Evolutionary conservation across 2,113 vertebrate genomes (phyloP).

Genomic region (Herpetotheres cachinnans): DNA sequence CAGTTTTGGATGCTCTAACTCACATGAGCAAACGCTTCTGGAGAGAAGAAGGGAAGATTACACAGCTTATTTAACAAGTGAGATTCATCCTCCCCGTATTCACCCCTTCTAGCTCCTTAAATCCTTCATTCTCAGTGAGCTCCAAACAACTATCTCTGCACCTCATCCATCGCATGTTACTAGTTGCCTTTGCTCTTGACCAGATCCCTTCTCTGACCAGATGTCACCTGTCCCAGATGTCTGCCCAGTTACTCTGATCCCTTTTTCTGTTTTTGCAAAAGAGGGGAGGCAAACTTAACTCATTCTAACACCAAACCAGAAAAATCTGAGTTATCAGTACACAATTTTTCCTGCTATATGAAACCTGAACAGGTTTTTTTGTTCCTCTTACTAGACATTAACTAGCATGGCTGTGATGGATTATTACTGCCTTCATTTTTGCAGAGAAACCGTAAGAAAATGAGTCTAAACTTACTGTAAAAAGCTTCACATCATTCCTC

Average conservation of each 20-base stretch:
- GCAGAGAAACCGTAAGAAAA: not conserved
- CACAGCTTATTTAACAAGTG: not conserved
- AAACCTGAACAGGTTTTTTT: not conserved
- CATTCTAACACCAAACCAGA: not conserved
- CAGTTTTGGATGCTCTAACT: not conserved
- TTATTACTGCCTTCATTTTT: not conserved
- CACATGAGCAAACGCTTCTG: not conserved
- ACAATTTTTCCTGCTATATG: not conserved
- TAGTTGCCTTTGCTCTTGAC: not conserved
- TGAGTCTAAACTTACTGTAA: not conserved
- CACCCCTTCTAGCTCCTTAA: not conserved
- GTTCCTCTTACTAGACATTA: not conserved
- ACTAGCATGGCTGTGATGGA: not conserved
- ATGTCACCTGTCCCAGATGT: not conserved
- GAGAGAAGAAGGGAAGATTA: not conserved
- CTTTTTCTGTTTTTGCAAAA: not conserved
- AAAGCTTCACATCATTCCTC: not conserved
- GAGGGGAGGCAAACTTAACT: not conserved
- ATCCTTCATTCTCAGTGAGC: not conserved
- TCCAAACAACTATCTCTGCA: not conserved
- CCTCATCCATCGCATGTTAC: not conserved
- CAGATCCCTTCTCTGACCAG: not conserved
- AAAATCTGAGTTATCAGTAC: not conserved
- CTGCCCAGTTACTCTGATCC: not conserved
- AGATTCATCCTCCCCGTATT: not conserved